Evolutionary conservation across 1,140 invertebrate species (phyloP), one percentile per base, ranked within the genome.

Genomic region (Acromyrmex heyeri): DNA sequence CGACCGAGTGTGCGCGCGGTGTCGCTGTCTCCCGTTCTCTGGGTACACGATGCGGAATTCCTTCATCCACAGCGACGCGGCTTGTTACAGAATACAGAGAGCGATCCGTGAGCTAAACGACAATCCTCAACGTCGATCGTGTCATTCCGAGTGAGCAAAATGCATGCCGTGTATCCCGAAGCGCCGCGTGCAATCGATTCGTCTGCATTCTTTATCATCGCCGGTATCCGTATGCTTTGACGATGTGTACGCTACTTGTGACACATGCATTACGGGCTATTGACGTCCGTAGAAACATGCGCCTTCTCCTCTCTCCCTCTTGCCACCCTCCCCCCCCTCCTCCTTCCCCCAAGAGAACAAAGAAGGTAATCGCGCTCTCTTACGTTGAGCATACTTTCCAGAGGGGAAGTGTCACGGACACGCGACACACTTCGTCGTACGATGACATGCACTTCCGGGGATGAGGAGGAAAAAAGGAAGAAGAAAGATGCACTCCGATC

Each of bases 331-430:
- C 2, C 24, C 4, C 24, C 2, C 2, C 18, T 24, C 3, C 27
- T 30, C 24, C 16, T 27, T 0, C 14, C 62, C 27, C 12, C n/a
- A 4, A 14, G 61, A 67, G 77, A 83, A 90, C 85, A 89, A 82
- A 90, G 85, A 89, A 86, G 87, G 83, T 90, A 90, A 90, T 89
- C 76, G 87, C 70, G 44, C 38, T 73, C 88, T 59, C 85, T 77
- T 72, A 85, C 62, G 59, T 77, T 27, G 76, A 62, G 87, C 85
- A 59, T 77, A 85, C 81, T 89, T 77, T 79, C 27, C 72, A 76
- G 73, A 77, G 85, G 72, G 81, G 48, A 89, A 89, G 75, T 90
- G 88, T 89, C 88, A 90, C 44, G 70, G 85, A 38, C 88, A 88
- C 87, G 87, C 87, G 87, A 89, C 87, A 79, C 77, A 69, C 82